These are phyloP conservation scores for Todiramphus saurophagus DNA, from an alignment of 2,113 vertebrate genomes.

Conservation along the genomic window DNA sequence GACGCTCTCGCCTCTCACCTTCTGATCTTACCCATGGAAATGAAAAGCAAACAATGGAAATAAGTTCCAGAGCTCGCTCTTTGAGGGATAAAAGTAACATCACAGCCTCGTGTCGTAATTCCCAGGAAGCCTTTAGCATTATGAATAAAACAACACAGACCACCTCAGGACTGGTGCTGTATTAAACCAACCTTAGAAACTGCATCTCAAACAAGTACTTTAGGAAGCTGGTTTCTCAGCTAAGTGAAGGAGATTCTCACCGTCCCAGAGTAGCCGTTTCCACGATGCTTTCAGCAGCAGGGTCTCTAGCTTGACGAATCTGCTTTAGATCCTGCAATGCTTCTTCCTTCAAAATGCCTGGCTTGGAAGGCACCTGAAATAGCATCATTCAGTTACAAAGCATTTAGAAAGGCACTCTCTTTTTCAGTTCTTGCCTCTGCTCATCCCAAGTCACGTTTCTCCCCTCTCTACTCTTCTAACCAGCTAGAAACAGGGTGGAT, in stretches of 20 bases:
- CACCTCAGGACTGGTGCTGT: not conserved
- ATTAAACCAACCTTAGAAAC: not conserved
- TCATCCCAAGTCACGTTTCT: not conserved
- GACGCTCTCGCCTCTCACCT: not conserved
- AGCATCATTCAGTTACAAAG: not conserved
- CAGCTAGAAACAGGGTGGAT: not conserved
- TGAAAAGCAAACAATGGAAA: not conserved
- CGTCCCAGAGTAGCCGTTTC: conserved; percentile 4
- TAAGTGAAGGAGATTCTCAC: not conserved
- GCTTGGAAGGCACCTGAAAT: conserved; percentile 55
- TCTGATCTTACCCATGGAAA: not conserved
- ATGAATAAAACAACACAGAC: not conserved
- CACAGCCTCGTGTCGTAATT: not conserved
- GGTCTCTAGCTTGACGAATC: not conserved
- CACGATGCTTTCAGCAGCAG: not conserved
- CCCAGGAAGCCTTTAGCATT: not conserved
- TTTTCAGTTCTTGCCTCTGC: not conserved
- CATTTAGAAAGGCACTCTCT: not conserved
- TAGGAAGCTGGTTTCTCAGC: not conserved
- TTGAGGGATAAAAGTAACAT: not conserved
- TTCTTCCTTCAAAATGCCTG: conserved; percentile 56
- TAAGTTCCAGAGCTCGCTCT: not conserved
- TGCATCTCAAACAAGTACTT: not conserved
- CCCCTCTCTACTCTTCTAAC: not conserved
- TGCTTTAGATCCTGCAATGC: conserved; percentile 69